Conservation (phyloP, 1,140 invertebrate species). For the Acromyrmex echinatior region DNA sequence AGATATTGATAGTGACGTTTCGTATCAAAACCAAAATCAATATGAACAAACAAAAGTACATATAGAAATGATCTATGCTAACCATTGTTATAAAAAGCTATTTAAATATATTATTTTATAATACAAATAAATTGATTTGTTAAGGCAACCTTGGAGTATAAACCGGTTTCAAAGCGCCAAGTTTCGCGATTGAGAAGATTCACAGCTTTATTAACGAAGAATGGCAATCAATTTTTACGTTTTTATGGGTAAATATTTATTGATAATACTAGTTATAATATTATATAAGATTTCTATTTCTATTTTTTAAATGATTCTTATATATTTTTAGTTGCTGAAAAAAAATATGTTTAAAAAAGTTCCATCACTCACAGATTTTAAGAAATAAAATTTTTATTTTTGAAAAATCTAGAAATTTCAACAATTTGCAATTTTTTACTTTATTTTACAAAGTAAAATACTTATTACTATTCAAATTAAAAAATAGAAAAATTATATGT, state of each 20-base stretch:
- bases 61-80: background rate
- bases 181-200: slow-evolving; percentile 32
- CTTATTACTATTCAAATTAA: too few relatives aligned
- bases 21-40: background rate
- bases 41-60: slow-evolving; percentile 14
- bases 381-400: too few relatives aligned
- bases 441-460: too few relatives aligned
- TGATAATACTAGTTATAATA: background rate
- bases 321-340: too few relatives aligned
- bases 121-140: slow-evolving; percentile 6
- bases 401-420: too few relatives aligned
- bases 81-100: background rate
- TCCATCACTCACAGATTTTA: too few relatives aligned
- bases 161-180: background rate
- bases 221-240: slow-evolving; percentile 89
- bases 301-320: too few relatives aligned
- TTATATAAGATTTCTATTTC: too few relatives aligned
- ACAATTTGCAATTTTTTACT: too few relatives aligned
- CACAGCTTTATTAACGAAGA: slow-evolving; percentile 89
- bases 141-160: slow-evolving; percentile 3
- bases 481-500: too few relatives aligned
- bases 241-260: slow-evolving; percentile 80
- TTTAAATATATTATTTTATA: slow-evolving; percentile 11
- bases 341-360: too few relatives aligned
- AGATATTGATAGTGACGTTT: background rate